Base-by-base conservation (phyloP, 2,888 invertebrate species). In the Stratiomys singularior region DNA sequence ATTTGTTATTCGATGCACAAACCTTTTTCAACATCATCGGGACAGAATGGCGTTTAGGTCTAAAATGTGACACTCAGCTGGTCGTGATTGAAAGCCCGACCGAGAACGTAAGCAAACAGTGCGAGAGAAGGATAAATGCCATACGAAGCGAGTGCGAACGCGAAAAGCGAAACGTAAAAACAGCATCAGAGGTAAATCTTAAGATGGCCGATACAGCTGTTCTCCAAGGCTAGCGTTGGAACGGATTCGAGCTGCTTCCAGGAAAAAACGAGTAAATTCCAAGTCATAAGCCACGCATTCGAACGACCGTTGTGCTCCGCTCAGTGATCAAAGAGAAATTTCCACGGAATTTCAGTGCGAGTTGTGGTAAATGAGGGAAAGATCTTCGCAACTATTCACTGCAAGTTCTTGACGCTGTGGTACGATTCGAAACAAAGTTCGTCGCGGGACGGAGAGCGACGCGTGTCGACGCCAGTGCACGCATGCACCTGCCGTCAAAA, bases 151-250 rank as follows among this genome's bases (percentile, higher is more conserved):
- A n/a, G 72, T 56, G 58, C 21, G 76, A 76, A 63, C 47, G 64
- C 27, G 47, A 64, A 76, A 76, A 44, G 18, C 52, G 47, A 25
- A 23, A 56, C 52, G 66, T n/a, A 76, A 52, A 76, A 67, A 76
- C 74, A 64, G 44, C 63, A 47, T 46, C 63, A 18, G 25, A 25
- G 44, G 67, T 64, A 81, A 81, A 80, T 82, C 81, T 81, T 81
- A 83, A 83, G 81, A 83, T 83, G 83, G 83, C 81, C 82, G 80
- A 80, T 79, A 82, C 83, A 83, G 83, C 83, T 83, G 84, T 83
- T 83, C 71, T 25, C 76, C 79, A 81, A 82, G 81, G 77, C 81
- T 79, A 79, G 80, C 82, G 81, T 81, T 78, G 74, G 23, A 81
- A 82, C 78, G 80, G 80, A 80, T 82, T 81, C 80, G 80, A 67